Base-by-base conservation (phyloP, 2,113 vertebrate species). In the Aphelocoma coerulescens region DNA sequence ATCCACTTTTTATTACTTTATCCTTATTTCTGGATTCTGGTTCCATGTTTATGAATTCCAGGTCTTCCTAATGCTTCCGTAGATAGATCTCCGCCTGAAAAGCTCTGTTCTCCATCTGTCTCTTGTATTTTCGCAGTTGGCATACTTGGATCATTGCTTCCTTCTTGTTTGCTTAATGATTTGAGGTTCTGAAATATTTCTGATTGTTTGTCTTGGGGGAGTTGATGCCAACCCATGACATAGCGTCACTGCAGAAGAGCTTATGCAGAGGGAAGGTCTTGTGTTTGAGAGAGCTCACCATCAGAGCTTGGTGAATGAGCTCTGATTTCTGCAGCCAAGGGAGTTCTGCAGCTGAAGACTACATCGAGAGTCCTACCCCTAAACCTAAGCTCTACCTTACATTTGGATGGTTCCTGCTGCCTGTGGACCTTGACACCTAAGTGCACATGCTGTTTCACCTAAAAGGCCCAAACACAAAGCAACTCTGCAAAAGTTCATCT, bases 121-220 rank as follows among this genome's bases (percentile, higher is more conserved):
- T 43, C 46, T 71, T 83, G 30, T 37, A 58, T 92, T 92, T 95
- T 90, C 32, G 72, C 49, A 62, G 35, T 69, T 93, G 55, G 18
- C 32, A 13, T 65, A 28, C 37, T 85, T 65, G 78, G 58, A 88
- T 77, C 48, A 22, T 43, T 91, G 41, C 27, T 96, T 81, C 13
- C 27, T 81, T 91, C 68, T 79, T 78, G 68, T 91, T 93, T 84
- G 61, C 74, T 83, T 72, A 89, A 81, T 91, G 75, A 88, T 85
- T 93, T 83, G 58, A 82, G 58, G 33, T 67, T 83, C 68, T 93
- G 86, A 89, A 91, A 66, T 68, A 69, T 86, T 94, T 88, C 52
- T 89, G 27, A 59, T 74, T 62, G 35, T 86, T 91, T 93, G 37
- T 71, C 76, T 75, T 78, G 8, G 30, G 43, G 52, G 33, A 77